Evolutionary conservation across 2,113 vertebrate species (phyloP).

Genomic region (Pogonocichla stellata): DNA sequence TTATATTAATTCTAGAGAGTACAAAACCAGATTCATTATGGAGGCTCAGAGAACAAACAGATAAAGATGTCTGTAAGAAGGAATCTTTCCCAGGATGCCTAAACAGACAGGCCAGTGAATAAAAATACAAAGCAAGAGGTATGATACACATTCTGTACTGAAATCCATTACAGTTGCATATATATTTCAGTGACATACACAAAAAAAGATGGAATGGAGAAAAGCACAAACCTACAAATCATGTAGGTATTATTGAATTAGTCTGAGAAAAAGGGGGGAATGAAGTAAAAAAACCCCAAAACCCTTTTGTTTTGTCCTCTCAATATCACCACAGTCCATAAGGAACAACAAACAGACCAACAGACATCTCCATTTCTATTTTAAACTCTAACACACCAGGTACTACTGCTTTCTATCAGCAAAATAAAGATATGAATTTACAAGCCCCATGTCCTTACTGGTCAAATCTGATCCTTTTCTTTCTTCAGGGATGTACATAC

Average conservation of each 20-base stretch:
- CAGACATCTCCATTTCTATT: background rate
- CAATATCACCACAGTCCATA: background rate
- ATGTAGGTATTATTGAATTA: background rate
- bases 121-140: background rate
- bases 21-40: slow-evolving; percentile 7
- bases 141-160: background rate
- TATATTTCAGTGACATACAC: background rate
- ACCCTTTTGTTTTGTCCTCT: background rate
- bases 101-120: background rate
- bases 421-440: background rate
- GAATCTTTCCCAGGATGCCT: background rate
- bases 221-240: slow-evolving; percentile 8
- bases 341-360: background rate
- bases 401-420: background rate
- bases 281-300: rapidly evolving
- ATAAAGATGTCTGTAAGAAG: background rate
- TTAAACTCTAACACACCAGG: background rate
- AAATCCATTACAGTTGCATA: background rate
- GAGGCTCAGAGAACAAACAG: slow-evolving; percentile 1
- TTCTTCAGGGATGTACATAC: background rate
- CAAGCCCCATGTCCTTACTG: background rate
- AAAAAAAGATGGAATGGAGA: background rate
- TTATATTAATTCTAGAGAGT: background rate
- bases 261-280: background rate
- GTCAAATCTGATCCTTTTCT: background rate